Conservation (phyloP, 2,113 vertebrate species). For the Eidolon helvum region DNA sequence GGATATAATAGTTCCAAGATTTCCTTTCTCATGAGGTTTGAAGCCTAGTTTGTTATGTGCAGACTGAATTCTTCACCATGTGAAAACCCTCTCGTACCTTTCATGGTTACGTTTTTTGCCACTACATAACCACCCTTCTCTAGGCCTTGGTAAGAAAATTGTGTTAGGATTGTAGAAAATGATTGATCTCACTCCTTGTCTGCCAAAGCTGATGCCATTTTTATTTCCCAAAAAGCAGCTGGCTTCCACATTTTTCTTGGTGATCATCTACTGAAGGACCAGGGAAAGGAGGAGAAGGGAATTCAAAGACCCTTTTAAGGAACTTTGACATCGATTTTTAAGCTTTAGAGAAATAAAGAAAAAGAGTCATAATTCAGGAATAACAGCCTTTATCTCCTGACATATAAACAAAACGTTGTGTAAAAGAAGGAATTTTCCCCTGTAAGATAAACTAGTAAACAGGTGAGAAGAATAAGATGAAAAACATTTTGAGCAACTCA, state of each 20-base stretch:
- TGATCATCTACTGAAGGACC: conserved; percentile 6
- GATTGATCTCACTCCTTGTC: conserved; percentile 8
- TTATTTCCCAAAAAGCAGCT: conserved; percentile 55
- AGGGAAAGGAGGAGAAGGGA: neutral
- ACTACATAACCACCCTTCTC: neutral
- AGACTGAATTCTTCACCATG: neutral
- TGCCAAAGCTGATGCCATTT: conserved; percentile 59
- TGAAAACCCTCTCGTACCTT: conserved; percentile 18
- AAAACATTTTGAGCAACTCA: neutral
- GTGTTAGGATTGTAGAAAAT: conserved; percentile 41
- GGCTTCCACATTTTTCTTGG: conserved; percentile 54
- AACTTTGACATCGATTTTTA: conserved; percentile 42
- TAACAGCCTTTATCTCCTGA: neutral
- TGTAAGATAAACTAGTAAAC: conserved; percentile 7
- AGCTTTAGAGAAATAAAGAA: conserved; percentile 33
- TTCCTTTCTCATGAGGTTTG: conserved; percentile 19
- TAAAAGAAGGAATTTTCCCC: neutral
- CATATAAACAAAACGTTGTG: neutral
- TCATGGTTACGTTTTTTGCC: neutral
- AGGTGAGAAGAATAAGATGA: neutral
- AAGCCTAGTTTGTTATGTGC: neutral
- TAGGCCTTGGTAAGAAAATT: neutral
- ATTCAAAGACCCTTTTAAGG: conserved; percentile 37
- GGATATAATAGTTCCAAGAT: conserved; percentile 44
- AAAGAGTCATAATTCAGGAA: neutral